Conservation (phyloP, 2,888 invertebrate genomes). For the Drosophila bunnanda region DNA sequence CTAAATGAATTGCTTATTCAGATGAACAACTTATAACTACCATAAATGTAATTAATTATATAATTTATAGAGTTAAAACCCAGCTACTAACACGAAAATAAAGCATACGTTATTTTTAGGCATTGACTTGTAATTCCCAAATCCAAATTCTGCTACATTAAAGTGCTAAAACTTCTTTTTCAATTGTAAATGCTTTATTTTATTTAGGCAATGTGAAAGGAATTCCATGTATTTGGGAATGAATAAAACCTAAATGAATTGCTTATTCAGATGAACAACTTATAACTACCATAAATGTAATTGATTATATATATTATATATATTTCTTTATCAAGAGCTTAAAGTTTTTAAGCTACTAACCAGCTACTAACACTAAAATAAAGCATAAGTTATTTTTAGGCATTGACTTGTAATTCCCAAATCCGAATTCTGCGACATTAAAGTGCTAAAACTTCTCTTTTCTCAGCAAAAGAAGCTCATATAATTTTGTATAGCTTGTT, state of each 20-base stretch:
- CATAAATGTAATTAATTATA: background rate
- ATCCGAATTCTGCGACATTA: background rate
- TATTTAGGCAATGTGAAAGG: background rate
- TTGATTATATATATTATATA: too few species aligned
- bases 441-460: background rate
- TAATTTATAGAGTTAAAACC: too few species aligned
- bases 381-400: too few species aligned
- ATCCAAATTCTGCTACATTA: background rate
- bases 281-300: background rate
- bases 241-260: conserved; percentile 1
- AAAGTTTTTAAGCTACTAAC: too few species aligned
- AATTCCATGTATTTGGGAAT: background rate
- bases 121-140: background rate
- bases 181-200: background rate
- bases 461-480: too few species aligned
- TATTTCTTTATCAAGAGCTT: background rate
- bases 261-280: background rate
- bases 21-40: background rate
- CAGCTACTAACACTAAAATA: too few species aligned
- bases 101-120: too few species aligned
- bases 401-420: background rate
- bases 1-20: conserved; percentile 7
- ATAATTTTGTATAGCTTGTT: too few species aligned
- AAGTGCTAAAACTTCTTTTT: background rate
- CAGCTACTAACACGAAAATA: too few species aligned